Evolutionary conservation across 2,888 invertebrate genomes (phyloP).

Genomic region (Macaria notata): DNA sequence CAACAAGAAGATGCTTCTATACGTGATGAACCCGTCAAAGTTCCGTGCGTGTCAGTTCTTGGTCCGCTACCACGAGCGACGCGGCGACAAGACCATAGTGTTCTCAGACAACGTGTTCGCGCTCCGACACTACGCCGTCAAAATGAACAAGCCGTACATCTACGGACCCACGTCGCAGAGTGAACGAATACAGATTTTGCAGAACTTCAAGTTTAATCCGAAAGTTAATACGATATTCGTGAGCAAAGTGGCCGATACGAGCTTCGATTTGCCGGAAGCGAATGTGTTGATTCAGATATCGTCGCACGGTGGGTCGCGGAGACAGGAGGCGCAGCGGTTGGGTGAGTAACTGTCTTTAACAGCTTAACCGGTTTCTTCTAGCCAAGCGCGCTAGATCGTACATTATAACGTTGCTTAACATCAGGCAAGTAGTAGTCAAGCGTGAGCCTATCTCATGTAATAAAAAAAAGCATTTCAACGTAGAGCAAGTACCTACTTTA

Average conservation of each 20-base stretch:
- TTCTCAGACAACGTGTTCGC: conserved; percentile 99
- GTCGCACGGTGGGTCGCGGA: conserved; percentile 98
- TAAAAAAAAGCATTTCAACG: too few relatives aligned
- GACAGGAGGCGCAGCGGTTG: conserved; percentile 98
- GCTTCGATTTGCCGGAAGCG: conserved; percentile 99
- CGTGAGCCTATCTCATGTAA: too few relatives aligned
- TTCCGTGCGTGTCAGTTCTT: conserved; percentile 98
- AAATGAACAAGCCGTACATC: conserved; percentile 98
- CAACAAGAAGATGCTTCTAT: conserved; percentile 94
- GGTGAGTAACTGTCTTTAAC: conserved; percentile 62
- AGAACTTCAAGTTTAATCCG: conserved; percentile 99
- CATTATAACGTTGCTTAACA: too few relatives aligned
- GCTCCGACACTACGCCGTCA: conserved; percentile 97
- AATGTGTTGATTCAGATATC: conserved; percentile 99
- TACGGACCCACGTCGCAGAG: conserved; percentile 98
- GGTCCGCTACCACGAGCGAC: conserved; percentile 93
- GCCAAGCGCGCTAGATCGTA: too few relatives aligned
- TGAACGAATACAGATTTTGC: conserved; percentile 98
- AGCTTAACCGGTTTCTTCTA: too few relatives aligned
- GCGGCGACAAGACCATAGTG: conserved; percentile 99
- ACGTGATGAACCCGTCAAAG: conserved; percentile 99
- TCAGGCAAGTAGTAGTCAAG: too few relatives aligned
- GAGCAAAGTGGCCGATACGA: conserved; percentile 99
- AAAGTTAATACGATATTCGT: conserved; percentile 99
- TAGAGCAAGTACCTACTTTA: too few relatives aligned